Evolutionary conservation across 92 coral and sea anemone species (phyloP).

Genomic region (Bergia puertoricense): DNA sequence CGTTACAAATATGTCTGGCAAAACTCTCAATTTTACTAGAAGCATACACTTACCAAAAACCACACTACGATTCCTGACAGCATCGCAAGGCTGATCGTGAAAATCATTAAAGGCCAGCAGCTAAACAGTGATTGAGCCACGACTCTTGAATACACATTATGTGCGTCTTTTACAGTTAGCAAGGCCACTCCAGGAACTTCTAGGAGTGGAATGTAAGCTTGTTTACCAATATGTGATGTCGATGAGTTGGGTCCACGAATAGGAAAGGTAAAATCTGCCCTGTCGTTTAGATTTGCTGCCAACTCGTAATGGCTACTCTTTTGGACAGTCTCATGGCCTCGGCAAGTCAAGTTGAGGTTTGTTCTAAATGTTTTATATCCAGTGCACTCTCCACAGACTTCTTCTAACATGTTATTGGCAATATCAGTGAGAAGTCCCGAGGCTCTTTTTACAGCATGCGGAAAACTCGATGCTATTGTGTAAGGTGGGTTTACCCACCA

Average conservation of each 20-base stretch:
- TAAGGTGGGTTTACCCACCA: neutral
- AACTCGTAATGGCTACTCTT: constrained; percentile 7
- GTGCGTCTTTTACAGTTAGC: constrained; percentile 18
- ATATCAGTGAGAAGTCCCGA: constrained; percentile 32
- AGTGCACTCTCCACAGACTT: constrained; percentile 43
- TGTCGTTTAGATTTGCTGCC: constrained; percentile 26
- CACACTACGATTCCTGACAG: constrained; percentile 6
- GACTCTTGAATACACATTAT: neutral
- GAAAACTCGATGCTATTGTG: neutral
- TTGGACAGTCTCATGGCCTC: neutral
- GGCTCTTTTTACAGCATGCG: neutral
- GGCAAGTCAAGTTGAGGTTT: neutral
- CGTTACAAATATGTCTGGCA: no score
- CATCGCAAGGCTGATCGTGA: constrained; percentile 9
- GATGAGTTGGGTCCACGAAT: constrained; percentile 42
- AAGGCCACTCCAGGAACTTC: constrained; percentile 47
- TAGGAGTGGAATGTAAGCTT: constrained; percentile 39
- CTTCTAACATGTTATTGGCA: neutral
- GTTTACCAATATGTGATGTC: constrained; percentile 24
- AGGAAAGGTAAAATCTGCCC: constrained; percentile 43
- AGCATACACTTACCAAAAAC: neutral
- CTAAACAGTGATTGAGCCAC: neutral
- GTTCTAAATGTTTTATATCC: constrained; percentile 30
- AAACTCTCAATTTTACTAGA: neutral
- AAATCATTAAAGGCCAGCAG: neutral